A percentile compares a stretch with the other conserved stretches of the same genome.
Evolutionary conservation across 2,797 vertebrate species (phyloP).

Genomic region (Urocyon cinereoargenteus): DNA sequence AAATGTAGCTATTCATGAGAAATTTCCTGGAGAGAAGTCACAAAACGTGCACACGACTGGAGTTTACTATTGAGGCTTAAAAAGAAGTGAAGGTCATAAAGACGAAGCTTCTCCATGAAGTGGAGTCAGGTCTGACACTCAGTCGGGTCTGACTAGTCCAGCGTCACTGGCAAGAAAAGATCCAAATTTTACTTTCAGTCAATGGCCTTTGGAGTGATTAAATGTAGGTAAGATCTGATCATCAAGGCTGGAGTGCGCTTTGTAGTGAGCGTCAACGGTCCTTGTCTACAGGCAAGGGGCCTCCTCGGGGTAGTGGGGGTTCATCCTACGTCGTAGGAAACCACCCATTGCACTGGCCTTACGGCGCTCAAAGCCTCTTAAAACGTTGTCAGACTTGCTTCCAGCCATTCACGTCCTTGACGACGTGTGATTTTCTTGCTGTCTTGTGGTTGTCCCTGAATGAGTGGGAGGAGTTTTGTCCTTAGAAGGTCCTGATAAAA

Average conservation of each 20-base stretch:
- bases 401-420: background rate
- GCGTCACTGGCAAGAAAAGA: background rate
- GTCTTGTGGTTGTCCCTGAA: background rate
- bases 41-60: slow-evolving; percentile 37
- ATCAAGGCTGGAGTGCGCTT: background rate
- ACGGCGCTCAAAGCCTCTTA: background rate
- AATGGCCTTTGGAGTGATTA: background rate
- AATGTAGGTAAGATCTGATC: background rate
- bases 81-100: slow-evolving; percentile 7
- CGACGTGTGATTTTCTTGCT: slow-evolving; percentile 12
- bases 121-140: background rate
- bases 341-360: background rate
- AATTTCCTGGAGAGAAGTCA: slow-evolving; percentile 55
- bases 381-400: slow-evolving; percentile 23
- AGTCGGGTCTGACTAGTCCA: background rate
- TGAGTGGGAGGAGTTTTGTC: background rate
- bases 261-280: background rate
- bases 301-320: background rate
- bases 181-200: background rate
- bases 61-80: slow-evolving; percentile 38
- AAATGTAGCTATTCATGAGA: slow-evolving; percentile 52
- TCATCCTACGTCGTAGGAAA: background rate
- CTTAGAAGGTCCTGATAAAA: background rate
- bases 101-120: background rate
- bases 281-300: background rate